These are phyloP conservation scores for Amazona vittata DNA, from an alignment of 2,113 vertebrate genomes.

Conservation along the genomic window DNA sequence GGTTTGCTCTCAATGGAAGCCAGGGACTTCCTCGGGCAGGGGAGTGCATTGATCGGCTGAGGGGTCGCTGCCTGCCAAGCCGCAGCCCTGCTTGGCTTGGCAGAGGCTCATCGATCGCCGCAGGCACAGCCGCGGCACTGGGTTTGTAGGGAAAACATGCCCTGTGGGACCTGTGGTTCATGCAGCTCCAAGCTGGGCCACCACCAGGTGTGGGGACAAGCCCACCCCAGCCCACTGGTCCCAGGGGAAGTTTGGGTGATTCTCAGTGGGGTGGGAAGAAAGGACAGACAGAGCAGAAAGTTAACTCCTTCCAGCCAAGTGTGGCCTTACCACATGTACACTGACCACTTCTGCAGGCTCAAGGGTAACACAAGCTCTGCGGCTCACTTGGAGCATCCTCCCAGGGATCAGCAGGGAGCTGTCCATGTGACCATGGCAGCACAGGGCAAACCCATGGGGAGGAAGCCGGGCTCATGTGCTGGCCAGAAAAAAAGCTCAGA, in stretches of 20 bases:
- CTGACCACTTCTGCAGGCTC: fast-evolving
- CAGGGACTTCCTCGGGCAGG: background rate
- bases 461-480: background rate
- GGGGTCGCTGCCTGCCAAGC: constrained; percentile 31
- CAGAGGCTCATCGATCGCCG: background rate
- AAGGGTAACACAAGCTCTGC: fast-evolving
- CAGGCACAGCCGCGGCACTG: background rate
- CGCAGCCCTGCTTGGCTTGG: background rate
- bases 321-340: fast-evolving
- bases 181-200: background rate
- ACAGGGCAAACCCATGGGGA: fast-evolving
- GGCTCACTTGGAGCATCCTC: background rate
- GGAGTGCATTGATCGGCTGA: fast-evolving
- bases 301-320: background rate
- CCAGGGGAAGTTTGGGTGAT: background rate
- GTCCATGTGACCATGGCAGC: fast-evolving
- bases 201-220: background rate
- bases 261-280: background rate
- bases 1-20: fast-evolving
- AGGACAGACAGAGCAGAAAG: background rate
- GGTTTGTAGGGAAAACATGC: background rate
- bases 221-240: fast-evolving
- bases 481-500: background rate
- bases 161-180: background rate
- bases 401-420: background rate